Base-by-base conservation (phyloP, 2,888 invertebrate species). In the Cryptosula pallasiana region DNA sequence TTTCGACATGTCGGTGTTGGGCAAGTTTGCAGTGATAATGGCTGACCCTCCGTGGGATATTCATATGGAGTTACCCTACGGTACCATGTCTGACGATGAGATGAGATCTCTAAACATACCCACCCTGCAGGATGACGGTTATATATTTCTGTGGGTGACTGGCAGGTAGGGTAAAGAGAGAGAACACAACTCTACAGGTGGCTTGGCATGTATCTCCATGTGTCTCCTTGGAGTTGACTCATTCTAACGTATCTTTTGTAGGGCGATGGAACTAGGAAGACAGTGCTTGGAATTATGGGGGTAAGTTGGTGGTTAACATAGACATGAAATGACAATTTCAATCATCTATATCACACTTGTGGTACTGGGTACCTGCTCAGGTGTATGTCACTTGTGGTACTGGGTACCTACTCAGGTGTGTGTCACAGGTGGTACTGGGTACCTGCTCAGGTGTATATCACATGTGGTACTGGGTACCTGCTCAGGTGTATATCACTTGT, bases 21-120 rank as follows among this genome's bases (percentile, higher is more conserved):
- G 93, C 87, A 97, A 98, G 87, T 98, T 96, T 87, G 93, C 96
- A 0, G 96, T 98, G 1, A 94, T 98, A 77, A 98, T 98, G 98
- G 97, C 97, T 13, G 83, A 83, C 36, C 96, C 96, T 0, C 98
- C 97, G 0, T 98, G 97, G 98, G 98, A 98, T 82, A 98, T 98
- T 77, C 97, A 98, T 84, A 98, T 98, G 97, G 97, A 98, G 85
- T 87, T 98, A 69, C 97, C 97, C 0, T 98, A 98, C 83, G 98
- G 96, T 0, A 98, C 97, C 0, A 95, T 98, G 94, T 95, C 95
- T 0, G 97, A 98, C 82, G 96, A 97, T 83, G 97, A 98, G 87
- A 98, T 98, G 97, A 88, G 97, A 71, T 93, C 94, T 74, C 87
- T 98, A 25, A 94, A 95, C 0, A 93, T 98, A 72, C 96, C 96